Evolutionary conservation across 2,797 vertebrate species (phyloP), one percentile per base, ranked within the genome.

Genomic region (Geotria australis): DNA sequence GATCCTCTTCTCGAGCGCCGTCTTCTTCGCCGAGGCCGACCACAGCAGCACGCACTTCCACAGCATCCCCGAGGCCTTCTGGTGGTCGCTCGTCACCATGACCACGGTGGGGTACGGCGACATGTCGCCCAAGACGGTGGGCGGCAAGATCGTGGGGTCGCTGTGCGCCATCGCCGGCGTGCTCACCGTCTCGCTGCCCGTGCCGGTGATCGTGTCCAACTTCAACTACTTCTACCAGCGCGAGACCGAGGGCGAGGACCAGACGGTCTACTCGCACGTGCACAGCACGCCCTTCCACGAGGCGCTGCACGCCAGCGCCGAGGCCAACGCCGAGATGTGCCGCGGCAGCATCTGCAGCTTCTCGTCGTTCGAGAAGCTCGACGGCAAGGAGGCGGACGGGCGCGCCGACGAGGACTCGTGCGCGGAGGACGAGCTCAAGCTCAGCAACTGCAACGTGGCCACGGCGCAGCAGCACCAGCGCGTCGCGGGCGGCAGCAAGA

Each of bases 71-170:
- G 91, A 98, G 10, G 85, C 89, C 57, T 98, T 98, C 67, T 98
- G 91, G 91, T 98, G 91, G 91, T 88, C 91, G 1, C 86, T 98
- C 68, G 91, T 98, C 12, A 95, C 91, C 64, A 98, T 96, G 89
- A 98, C 91, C 59, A 98, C 91, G 0, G 89, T 98, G 7, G 91
- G 91, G 10, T 98, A 96, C 0, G 91, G 91, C 9, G 91, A 98
- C 68, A 96, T 98, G 91, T 81, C 88, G 62, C 91, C 91, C n/a
- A 80, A 89, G 64, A 98, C 91, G 60, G 83, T 98, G 1, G 88
- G 91, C 46, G 91, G 91, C 9, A 98, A 98, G 71, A 83, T 98
- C 3, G 91, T 98, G 63, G 91, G 89, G 1, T 95, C 91, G 0
- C 70, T 96, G 57, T 98, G 89, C 60, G 91, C 91, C 59, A 98